Conservation (phyloP, 2,888 invertebrate species). For the Xestia c-nigrum region DNA sequence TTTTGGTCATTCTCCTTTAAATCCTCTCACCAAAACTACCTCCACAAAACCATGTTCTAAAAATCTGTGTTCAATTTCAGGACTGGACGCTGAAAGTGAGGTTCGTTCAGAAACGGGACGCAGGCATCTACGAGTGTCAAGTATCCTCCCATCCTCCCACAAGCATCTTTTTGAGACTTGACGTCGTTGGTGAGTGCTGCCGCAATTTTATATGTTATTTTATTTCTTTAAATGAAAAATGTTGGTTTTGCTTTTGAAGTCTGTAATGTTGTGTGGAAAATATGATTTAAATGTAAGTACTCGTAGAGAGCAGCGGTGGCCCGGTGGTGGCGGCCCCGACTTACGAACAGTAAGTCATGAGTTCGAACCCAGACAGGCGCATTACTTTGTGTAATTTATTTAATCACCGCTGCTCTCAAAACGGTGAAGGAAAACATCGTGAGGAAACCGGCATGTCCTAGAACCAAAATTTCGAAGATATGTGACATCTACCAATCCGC, state of each 20-base stretch:
- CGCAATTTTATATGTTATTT: slow-evolving; percentile 43
- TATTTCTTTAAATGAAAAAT: slow-evolving; percentile 35
- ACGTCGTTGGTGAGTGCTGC: slow-evolving; percentile 95
- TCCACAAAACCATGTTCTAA: neutral
- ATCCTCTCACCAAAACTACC: neutral
- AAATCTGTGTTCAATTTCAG: slow-evolving; percentile 80
- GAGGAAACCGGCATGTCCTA: no score
- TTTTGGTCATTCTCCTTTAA: no score
- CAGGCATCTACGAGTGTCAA: slow-evolving; percentile 97
- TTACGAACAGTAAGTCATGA: no score
- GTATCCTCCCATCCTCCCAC: slow-evolving; percentile 97
- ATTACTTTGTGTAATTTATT: no score
- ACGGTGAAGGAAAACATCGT: no score
- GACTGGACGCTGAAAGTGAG: slow-evolving; percentile 98
- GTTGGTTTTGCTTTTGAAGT: slow-evolving; percentile 5
- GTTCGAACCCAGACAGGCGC: no score
- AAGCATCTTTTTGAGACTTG: slow-evolving; percentile 96
- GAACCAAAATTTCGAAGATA: no score
- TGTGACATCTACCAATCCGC: no score
- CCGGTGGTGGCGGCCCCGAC: no score
- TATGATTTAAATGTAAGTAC: neutral
- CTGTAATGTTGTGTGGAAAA: neutral
- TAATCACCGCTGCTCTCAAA: no score
- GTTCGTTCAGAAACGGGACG: slow-evolving; percentile 96
- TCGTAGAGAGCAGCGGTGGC: no score